Conservation (phyloP, 1,140 invertebrate genomes). For the Cotesia vestalis region DNA sequence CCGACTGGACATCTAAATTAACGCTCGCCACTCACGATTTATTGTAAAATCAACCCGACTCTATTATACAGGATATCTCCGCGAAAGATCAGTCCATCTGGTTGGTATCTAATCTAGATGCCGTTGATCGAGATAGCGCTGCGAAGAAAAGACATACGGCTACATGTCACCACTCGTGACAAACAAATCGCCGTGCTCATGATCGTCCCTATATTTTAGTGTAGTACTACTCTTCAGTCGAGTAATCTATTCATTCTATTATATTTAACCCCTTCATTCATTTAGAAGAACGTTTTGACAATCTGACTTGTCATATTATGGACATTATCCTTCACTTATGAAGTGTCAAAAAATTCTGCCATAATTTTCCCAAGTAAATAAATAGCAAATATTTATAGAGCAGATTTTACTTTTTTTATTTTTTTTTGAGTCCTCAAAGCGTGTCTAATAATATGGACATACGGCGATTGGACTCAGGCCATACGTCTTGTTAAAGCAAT, state of each 20-base stretch:
- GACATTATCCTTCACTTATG: neutral
- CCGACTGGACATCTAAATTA: too few species aligned
- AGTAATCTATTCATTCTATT: too few species aligned
- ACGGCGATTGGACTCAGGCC: constrained; percentile 8
- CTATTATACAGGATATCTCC: constrained; percentile 37
- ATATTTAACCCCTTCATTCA: too few species aligned
- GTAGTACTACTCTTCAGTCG: too few species aligned
- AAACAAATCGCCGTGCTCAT: too few species aligned
- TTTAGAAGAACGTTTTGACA: too few species aligned
- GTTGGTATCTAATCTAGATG: constrained; percentile 35
- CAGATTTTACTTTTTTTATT: too few species aligned
- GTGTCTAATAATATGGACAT: constrained; percentile 52
- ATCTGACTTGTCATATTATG: constrained; percentile 11
- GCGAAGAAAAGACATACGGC: constrained; percentile 4
- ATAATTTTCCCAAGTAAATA: too few species aligned
- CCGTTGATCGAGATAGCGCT: constrained; percentile 9
- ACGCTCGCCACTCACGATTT: neutral
- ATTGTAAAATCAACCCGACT: constrained; percentile 8
- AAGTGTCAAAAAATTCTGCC: too few species aligned
- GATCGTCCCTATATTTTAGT: too few species aligned
- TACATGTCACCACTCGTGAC: constrained; percentile 8
- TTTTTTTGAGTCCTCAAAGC: constrained; percentile 10
- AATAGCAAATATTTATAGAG: too few species aligned
- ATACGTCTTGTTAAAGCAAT: too few species aligned
- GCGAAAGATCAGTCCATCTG: constrained; percentile 32